Percentiles rank a stretch among this genome's conserved stretches.
phyloP scores from a whole-genome alignment of 2,888 invertebrate species.

The Bimastos eiseni region DNA sequence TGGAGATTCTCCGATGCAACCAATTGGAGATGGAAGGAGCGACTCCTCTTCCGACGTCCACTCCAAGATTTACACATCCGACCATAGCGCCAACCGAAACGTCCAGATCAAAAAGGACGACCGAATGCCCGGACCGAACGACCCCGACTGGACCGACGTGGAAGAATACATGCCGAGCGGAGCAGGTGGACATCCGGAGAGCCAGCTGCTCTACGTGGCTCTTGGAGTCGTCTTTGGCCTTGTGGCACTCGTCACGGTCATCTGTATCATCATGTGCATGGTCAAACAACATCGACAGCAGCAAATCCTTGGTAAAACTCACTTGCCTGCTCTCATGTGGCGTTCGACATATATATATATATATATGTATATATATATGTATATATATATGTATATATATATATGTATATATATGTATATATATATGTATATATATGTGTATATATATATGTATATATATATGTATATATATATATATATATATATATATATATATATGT shows the following conservation, averaged over 20 bases:
- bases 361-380: background rate
- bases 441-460: too few relatives aligned
- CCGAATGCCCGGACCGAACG: background rate
- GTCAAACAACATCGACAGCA: slow-evolving; percentile 26
- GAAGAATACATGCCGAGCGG: background rate
- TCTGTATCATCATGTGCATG: slow-evolving; percentile 27
- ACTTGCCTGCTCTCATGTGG: background rate
- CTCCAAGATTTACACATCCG: background rate
- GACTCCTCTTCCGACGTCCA: background rate
- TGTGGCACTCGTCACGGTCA: slow-evolving; percentile 24
- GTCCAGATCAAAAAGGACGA: slow-evolving; percentile 15
- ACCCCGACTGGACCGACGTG: slow-evolving; percentile 7
- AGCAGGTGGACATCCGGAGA: slow-evolving; percentile 13
- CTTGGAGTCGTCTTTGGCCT: slow-evolving; percentile 29
- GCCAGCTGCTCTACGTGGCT: slow-evolving; percentile 24
- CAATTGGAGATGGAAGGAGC: background rate
- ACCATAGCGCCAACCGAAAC: background rate
- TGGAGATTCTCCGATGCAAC: background rate
- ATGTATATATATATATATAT: too few relatives aligned
- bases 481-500: too few relatives aligned
- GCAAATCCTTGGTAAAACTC: background rate
- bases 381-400: slow-evolving; percentile 20
- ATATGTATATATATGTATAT: slow-evolving; percentile 17
- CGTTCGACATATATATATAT: background rate
- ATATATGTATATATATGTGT: background rate